Percentiles rank a stretch among this genome's conserved stretches.
Evolutionary conservation across 2,888 invertebrate species (phyloP).

Genomic region (Gibbula magus): DNA sequence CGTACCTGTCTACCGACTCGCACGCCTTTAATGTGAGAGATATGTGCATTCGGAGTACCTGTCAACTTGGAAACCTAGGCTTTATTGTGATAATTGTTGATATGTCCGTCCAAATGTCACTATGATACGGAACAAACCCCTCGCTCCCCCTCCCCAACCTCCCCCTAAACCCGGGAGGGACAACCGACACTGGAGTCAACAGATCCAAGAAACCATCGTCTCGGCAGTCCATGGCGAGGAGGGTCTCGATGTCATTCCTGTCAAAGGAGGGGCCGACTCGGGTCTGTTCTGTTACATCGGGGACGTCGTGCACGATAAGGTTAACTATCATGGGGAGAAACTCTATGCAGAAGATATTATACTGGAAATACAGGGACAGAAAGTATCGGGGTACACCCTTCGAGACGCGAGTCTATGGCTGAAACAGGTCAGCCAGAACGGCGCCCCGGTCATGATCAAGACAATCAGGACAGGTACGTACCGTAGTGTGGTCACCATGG

Average conservation of each 20-base stretch:
- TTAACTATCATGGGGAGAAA: conserved; percentile 71
- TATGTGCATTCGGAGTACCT: conserved; percentile 29
- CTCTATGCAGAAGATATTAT: conserved; percentile 75
- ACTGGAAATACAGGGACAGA: conserved; percentile 78
- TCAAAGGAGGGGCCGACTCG: conserved; percentile 78
- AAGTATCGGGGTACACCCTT: conserved; percentile 79
- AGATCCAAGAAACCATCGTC: conserved; percentile 74
- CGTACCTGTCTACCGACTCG: conserved; percentile 13
- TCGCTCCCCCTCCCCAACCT: conserved; percentile 45
- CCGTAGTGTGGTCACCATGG: not conserved
- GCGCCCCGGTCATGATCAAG: conserved; percentile 78
- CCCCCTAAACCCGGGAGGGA: conserved; percentile 47
- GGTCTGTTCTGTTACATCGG: conserved; percentile 72
- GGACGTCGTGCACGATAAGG: conserved; percentile 65
- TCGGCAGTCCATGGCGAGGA: conserved; percentile 75
- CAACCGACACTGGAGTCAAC: conserved; percentile 75
- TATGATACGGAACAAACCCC: conserved; percentile 54
- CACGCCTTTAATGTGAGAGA: conserved; percentile 13
- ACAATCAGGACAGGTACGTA: conserved; percentile 77
- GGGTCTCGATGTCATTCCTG: conserved; percentile 73
- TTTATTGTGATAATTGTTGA: not conserved
- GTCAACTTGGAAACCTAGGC: conserved; percentile 5
- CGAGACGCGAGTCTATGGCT: conserved; percentile 78
- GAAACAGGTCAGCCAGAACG: conserved; percentile 78
- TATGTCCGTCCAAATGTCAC: conserved; percentile 33